Evolutionary conservation across 2,888 invertebrate genomes (phyloP).

Genomic region (Punctoribates punctum): DNA sequence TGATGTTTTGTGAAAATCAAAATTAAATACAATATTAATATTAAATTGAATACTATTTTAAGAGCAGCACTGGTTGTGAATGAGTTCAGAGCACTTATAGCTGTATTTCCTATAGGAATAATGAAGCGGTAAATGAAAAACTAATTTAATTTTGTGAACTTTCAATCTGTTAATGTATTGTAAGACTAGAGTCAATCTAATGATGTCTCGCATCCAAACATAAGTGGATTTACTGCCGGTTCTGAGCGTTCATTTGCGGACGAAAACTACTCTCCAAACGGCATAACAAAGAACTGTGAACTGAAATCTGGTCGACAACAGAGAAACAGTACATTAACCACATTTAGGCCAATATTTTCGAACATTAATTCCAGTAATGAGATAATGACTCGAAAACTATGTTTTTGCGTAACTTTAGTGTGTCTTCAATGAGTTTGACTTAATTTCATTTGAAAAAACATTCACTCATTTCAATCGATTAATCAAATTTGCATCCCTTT

Average conservation of each 20-base stretch:
- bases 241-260: constrained; percentile 15
- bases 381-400: too few relatives aligned
- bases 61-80: background rate
- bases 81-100: constrained; percentile 7
- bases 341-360: too few relatives aligned
- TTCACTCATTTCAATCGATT: too few relatives aligned
- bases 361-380: too few relatives aligned
- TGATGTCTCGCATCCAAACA: constrained; percentile 29
- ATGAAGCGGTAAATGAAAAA: constrained; percentile 14
- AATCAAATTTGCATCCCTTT: too few relatives aligned
- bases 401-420: too few relatives aligned
- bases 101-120: constrained; percentile 26
- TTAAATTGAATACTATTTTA: background rate
- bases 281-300: background rate
- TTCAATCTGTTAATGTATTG: background rate
- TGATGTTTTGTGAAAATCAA: background rate
- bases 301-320: background rate
- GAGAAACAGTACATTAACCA: too few relatives aligned
- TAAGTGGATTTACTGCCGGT: constrained; percentile 29
- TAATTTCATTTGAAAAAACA: too few relatives aligned
- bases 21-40: background rate
- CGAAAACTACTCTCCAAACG: background rate
- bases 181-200: background rate
- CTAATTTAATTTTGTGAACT: constrained; percentile 29
- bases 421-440: too few relatives aligned